Evolutionary conservation across 1,140 invertebrate species (phyloP).

Genomic region (Drosophila carrolli): DNA sequence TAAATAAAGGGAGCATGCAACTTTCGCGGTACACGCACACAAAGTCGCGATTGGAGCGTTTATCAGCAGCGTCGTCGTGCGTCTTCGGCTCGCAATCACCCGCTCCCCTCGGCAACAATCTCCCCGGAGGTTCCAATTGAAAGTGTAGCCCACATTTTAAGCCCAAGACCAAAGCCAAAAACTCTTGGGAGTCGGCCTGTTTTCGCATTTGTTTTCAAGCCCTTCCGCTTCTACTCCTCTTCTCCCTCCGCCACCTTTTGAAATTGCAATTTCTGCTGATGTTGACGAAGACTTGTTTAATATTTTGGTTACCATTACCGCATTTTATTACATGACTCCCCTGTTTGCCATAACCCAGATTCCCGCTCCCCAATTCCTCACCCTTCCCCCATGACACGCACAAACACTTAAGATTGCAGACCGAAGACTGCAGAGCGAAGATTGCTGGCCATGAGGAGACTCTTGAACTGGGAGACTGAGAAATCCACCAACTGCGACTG

Average conservation of each 20-base stretch:
- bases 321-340: constrained; percentile 51
- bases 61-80: constrained; percentile 17
- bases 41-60: constrained; percentile 4
- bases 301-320: constrained; percentile 48
- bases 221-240: not conserved
- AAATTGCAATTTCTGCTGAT: constrained; percentile 31
- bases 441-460: constrained; percentile 22
- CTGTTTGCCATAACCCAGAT: constrained; percentile 54
- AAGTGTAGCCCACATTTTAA: constrained; percentile 50
- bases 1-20: constrained; percentile 17
- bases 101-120: not conserved
- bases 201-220: constrained; percentile 43
- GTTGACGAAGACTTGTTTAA: constrained; percentile 33
- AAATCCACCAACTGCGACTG: constrained; percentile 1
- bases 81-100: not conserved
- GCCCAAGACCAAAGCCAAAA: constrained; percentile 15
- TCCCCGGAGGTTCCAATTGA: constrained; percentile 20
- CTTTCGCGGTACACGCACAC: constrained; percentile 21
- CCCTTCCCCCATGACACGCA: constrained; percentile 4
- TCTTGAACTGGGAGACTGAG: not conserved
- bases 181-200: constrained; percentile 32
- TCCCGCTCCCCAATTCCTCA: constrained; percentile 3
- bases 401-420: not conserved
- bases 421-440: not conserved
- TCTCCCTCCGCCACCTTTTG: not conserved